Evolutionary conservation across 2,797 vertebrate species (phyloP).

Genomic region (Pantherophis vulpinus): DNA sequence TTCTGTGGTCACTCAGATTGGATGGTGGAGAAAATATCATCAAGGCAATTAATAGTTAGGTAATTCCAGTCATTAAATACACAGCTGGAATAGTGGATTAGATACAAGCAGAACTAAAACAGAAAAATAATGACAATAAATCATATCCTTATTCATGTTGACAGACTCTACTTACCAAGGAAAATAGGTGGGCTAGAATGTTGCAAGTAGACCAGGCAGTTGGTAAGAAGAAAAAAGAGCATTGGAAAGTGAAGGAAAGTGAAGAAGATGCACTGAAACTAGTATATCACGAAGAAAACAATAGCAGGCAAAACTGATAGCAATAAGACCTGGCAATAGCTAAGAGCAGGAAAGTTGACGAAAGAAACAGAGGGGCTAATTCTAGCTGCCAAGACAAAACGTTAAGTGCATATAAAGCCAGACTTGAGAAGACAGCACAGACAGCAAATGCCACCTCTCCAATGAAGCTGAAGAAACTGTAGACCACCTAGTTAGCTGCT

Average conservation of each 20-base stretch:
- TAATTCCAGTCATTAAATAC: not conserved
- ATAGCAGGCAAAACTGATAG: not conserved
- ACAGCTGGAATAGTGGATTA: not conserved
- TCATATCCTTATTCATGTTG: not conserved
- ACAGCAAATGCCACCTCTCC: not conserved
- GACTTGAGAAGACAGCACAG: not conserved
- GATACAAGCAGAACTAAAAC: not conserved
- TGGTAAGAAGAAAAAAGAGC: not conserved
- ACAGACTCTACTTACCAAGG: not conserved
- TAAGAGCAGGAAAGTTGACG: not conserved
- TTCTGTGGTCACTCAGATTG: not conserved
- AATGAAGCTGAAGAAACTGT: not conserved
- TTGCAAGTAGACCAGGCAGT: not conserved
- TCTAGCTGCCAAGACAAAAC: not conserved
- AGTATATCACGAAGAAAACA: not conserved
- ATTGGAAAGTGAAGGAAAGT: not conserved
- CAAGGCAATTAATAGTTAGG: not conserved
- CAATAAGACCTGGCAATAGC: not conserved
- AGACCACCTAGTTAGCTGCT: not conserved
- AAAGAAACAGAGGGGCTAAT: not conserved
- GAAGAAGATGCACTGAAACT: no score
- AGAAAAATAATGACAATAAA: not conserved
- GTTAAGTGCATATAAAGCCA: not conserved
- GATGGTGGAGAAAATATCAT: not conserved
- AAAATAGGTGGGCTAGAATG: not conserved